Evolutionary conservation across 1,140 invertebrate species (phyloP), one percentile per base, ranked within the genome.

Genomic region (Eciton burchellii): DNA sequence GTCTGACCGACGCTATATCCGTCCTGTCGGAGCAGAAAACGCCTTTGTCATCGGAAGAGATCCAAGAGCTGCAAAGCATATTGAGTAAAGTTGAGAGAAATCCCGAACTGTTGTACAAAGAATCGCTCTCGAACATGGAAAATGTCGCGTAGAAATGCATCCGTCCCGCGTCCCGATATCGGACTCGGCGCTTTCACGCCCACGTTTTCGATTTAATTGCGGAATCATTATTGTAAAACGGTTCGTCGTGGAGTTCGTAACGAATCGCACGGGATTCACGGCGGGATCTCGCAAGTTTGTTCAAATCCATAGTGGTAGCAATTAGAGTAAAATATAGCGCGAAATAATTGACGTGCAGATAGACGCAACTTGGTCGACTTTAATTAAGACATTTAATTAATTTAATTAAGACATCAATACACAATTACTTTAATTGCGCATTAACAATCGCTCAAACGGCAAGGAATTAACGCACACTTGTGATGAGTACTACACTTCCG

Each of bases 21-120:
- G 83, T 90, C 43, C 35, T 90, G 21, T 89, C 88, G 0, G 88
- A 87, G 1, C 19, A 83, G 1, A 19, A 82, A 9, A 62, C 86
- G 0, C 45, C 57, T 0, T 29, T 90, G 52, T 84, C 84, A 1
- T 21, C 86, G 1, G 54, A 71, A 3, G 89, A 90, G 59, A 68
- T 88, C 1, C 60, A 83, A 35, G 73, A 90, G 29, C 59, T 90
- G 41, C 84, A 89, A n/a, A 56, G 56, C 6, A 21, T 90, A 6
- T 45, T 90, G 6, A 66, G 68, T 16, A 70, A 68, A n/a, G 74
- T 81, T 0, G 88, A 90, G 45, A 86, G 70, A 35, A 76, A 82
- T 49, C 84, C 87, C 0, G 82, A 59, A 0, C 21, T 87, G 19
- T 29, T 83, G 54, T 3, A 19, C 24, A 54, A 81, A 3, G 12